Base-by-base conservation (phyloP, 1,140 invertebrate species). In the Lucilia cuprina region DNA sequence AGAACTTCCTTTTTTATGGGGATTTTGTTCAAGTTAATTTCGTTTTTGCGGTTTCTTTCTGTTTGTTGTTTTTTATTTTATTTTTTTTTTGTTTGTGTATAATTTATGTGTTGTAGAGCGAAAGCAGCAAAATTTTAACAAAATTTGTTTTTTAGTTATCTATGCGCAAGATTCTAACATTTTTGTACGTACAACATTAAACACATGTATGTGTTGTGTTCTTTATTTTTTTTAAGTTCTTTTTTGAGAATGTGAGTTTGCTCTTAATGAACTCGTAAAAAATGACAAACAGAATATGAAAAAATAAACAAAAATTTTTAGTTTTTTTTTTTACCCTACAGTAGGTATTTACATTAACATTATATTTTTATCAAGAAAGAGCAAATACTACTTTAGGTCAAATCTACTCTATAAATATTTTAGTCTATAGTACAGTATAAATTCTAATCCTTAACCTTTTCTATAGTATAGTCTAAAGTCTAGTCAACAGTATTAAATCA, bases 151-250 rank as follows among this genome's bases (percentile, higher is more conserved):
- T 80, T 80, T 19, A 21, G 19, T 80, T 80, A 80, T 80, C 77
- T 80, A 49, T 1, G 77, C 77, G 77, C 41, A 49, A 80, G 77
- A 80, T 80, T 80, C 77, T 80, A 50, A 80, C 77, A 80, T 80
- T 80, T 50, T 70, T 50, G n/a, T 78, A 47, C 75, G 75, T 78
- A 19, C 75, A 78, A 19, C 34, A 78, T 25, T 70, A 21, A 70
- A 70, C 65, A 70, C 65, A 70, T 70, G 65, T 70, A 70, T 70
- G 65, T 70, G 65, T 21, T 21, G 19, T 70, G 41, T 41, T 41
- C 7, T 41, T 41, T 41, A 8, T 41, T 41, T 41, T 41, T 7
- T 41, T 41, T 41, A 8, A n/a, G n/a, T 41, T 10, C 21, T 70
- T 21, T 70, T 70, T 21, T 1, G n/a, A 70, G 19, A 21, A 70